These are phyloP conservation scores for Dicyrtoma fusca DNA, from an alignment of 2,888 invertebrate species.

Conservation along the genomic window DNA sequence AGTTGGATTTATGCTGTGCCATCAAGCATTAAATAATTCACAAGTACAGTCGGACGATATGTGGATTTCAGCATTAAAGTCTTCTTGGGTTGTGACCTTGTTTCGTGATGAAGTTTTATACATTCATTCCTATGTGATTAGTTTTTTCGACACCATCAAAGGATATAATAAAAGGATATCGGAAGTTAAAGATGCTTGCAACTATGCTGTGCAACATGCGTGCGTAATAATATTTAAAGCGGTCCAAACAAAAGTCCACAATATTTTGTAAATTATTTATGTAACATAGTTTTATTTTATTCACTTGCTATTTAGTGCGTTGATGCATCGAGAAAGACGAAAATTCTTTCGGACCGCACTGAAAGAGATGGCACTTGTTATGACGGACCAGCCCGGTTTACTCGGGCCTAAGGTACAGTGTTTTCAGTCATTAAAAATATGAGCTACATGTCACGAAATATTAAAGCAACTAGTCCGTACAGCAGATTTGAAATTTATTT, in stretches of 20 bases:
- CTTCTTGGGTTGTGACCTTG: slow-evolving; percentile 90
- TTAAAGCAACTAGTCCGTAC: background rate
- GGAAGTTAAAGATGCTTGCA: slow-evolving; percentile 95
- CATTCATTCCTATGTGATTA: slow-evolving; percentile 89
- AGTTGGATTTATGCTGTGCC: slow-evolving; percentile 88
- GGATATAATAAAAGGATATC: slow-evolving; percentile 89
- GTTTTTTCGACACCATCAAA: slow-evolving; percentile 92
- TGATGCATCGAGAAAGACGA: slow-evolving; percentile 90
- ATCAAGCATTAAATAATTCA: slow-evolving; percentile 77
- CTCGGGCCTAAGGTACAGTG: slow-evolving; percentile 87
- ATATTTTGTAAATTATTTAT: background rate
- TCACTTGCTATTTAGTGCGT: slow-evolving; percentile 64
- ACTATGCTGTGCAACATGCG: slow-evolving; percentile 85
- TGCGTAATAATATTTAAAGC: slow-evolving; percentile 59
- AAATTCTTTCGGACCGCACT: slow-evolving; percentile 94
- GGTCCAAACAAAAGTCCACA: slow-evolving; percentile 3
- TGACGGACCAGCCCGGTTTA: slow-evolving; percentile 97
- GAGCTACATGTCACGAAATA: background rate
- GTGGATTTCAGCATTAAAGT: slow-evolving; percentile 89
- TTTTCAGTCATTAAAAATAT: too few species aligned
- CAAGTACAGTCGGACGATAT: slow-evolving; percentile 62
- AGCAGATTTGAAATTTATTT: too few species aligned
- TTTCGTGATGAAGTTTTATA: slow-evolving; percentile 97
- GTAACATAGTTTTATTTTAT: background rate
- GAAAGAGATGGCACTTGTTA: slow-evolving; percentile 90